Base-by-base conservation (phyloP, 2,888 invertebrate genomes). In the Cheiracanthium punctorium region DNA sequence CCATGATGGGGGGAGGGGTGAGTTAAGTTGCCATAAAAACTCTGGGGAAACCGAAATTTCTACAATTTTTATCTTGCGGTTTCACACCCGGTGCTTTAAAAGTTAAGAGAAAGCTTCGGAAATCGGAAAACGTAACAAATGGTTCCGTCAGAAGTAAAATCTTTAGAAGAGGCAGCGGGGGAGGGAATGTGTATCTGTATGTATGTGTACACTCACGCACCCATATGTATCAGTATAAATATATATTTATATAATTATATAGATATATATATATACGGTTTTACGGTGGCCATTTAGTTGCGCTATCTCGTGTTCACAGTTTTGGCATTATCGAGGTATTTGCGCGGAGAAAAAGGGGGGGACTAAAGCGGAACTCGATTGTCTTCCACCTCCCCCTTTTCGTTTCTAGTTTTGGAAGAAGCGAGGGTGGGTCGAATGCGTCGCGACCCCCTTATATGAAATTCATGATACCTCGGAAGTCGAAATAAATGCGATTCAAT, bases 271-370 rank as follows among this genome's bases (percentile, higher is more conserved):
- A 58, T 24, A 58, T 24, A 58, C 24, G 24, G 4, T 24, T 58
- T 24, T 58, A 58, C 24, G 58, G 58, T 24, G 24, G 58, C 24
- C 58, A 58, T 58, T 58, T 71, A 65, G 33, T 10, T n/a, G 33
- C 82, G 77, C 82, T 88, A 88, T 88, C 87, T 77, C 87, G 28
- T 74, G 80, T 82, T 80, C 87, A 81, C 87, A 88, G 82, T 88
- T 82, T 80, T 77, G 82, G 87, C 79, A 88, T 88, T 88, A 88
- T 88, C 80, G 67, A 33, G 24, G 80, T 75, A 79, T 77, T 73
- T 70, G 73, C 32, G 58, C 37, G 67, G 69, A 67, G 69, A 52
- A 32, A 43, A 37, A 67, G 20, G 20, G 72, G 20, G 48, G 30
- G 64, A 14, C 64, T 41, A n/a, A 48, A 76, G 28, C n/a, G 43